These are phyloP conservation scores for Drosophila meridiana DNA, from an alignment of 2,888 invertebrate genomes.

Conservation along the genomic window DNA sequence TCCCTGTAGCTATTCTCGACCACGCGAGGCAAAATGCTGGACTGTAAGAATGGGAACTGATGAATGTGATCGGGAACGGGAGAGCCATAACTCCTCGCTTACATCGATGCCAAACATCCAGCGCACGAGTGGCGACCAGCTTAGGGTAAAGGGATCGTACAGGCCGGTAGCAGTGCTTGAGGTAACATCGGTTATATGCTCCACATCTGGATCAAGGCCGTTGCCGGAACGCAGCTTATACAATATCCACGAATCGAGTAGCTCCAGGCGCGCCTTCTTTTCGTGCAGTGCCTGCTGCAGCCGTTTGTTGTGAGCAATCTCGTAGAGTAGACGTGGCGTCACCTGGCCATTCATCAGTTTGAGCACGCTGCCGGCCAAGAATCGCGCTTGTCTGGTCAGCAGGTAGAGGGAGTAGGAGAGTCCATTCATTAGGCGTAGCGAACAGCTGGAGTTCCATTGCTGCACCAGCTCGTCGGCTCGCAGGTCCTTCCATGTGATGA, in stretches of 20 bases:
- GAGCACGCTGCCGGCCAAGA: slow-evolving; percentile 93
- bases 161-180: slow-evolving; percentile 96
- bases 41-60: slow-evolving; percentile 84
- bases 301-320: slow-evolving; percentile 89
- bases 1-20: slow-evolving; percentile 90
- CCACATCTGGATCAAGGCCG: slow-evolving; percentile 62
- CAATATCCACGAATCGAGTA: slow-evolving; percentile 96
- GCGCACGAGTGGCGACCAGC: slow-evolving; percentile 91
- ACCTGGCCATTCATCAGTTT: slow-evolving; percentile 94
- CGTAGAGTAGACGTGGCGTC: slow-evolving; percentile 92
- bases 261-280: slow-evolving; percentile 92
- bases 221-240: slow-evolving; percentile 89
- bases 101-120: slow-evolving; percentile 88
- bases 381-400: slow-evolving; percentile 92
- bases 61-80: too few relatives aligned
- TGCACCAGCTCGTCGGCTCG: slow-evolving; percentile 90
- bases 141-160: slow-evolving; percentile 95
- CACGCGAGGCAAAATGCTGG: slow-evolving; percentile 91
- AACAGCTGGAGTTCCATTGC: slow-evolving; percentile 91
- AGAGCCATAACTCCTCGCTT: slow-evolving; percentile 30
- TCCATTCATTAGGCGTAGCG: slow-evolving; percentile 87
- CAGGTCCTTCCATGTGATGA: slow-evolving; percentile 96
- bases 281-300: slow-evolving; percentile 88
- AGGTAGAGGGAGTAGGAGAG: slow-evolving; percentile 88
- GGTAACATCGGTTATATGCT: slow-evolving; percentile 94